Evolutionary conservation across 2,888 invertebrate genomes (phyloP), one percentile per base, ranked within the genome.

Genomic region (Rotaria magnacalcarata): DNA sequence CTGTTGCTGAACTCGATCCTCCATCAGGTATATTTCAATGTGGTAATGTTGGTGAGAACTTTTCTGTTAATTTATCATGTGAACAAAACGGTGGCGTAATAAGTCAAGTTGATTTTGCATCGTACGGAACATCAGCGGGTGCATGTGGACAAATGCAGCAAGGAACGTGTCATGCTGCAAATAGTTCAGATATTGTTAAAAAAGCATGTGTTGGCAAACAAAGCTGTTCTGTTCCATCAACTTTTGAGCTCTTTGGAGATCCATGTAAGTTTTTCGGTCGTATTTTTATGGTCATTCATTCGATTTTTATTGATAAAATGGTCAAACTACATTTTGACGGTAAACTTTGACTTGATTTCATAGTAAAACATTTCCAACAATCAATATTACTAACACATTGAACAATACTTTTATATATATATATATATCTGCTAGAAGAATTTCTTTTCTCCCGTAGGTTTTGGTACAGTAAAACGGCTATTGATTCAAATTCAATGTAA

Each of bases 21-120:
- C 75, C 75, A 47, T 80, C 75, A 11, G 75, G 75, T 24, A 21
- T 43, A 47, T 80, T 47, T 19, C 75, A 80, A 47, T 80, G 75
- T 47, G 47, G 47, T 24, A 80, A 41, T 80, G 75, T 80, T 80
- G 75, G 75, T 4, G 75, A 80, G 27, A 19, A 41, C 11, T 80
- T 16, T 24, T 8, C 21, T 21, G 0, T 80, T 3, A 27, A 47
- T 24, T n/a, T 80, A n/a, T 80, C 75, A 4, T 80, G 75, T 47
- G 75, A 41, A 47, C 43, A 24, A 24, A 80, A n/a, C 24, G 75
- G 75, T 47, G 75, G 75, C 47, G 75, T 80, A 1, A 80, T 80
- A 11, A 47, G n/a, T n/a, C 7, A 80, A 80, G 14, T 80, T 47
- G 75, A 80, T 24, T 80, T 80, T 80, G 75, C 75, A 3, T 80